Conservation (phyloP, 2,113 vertebrate genomes). For the Tragelaphus strepsiceros region DNA sequence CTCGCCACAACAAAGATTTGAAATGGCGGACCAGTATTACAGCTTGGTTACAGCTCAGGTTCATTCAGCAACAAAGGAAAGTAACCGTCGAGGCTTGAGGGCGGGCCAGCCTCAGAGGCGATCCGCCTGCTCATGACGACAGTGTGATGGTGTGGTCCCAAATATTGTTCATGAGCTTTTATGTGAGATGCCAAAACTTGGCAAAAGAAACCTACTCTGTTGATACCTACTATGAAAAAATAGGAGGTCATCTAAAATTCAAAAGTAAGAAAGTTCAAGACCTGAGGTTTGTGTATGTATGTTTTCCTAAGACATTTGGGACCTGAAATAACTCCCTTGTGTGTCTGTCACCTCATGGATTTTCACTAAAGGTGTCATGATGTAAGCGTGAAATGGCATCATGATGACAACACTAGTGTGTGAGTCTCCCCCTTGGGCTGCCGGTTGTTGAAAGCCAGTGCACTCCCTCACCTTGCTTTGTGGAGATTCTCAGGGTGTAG, state of each 20-base stretch:
- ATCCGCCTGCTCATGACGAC: neutral
- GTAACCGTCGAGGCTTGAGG: neutral
- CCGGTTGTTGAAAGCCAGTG: neutral
- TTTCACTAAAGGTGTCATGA: neutral
- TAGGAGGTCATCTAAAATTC: neutral
- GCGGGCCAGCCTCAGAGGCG: neutral
- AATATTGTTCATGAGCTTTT: neutral
- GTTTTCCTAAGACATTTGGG: neutral
- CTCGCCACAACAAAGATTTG: accelerated
- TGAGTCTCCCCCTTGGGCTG: no score
- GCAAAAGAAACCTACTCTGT: neutral
- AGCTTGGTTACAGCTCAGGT: neutral
- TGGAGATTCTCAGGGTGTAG: neutral
- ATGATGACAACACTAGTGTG: neutral
- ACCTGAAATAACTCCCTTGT: neutral
- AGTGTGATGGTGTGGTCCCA: neutral
- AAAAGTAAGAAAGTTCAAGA: neutral
- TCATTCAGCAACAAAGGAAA: neutral
- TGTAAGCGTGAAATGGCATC: neutral
- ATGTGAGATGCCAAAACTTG: neutral
- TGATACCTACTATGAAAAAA: neutral
- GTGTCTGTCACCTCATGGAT: neutral
- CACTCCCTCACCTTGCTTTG: neutral
- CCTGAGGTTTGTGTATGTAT: neutral
- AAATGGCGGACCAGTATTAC: neutral